Base-by-base conservation (phyloP, 2,797 vertebrate genomes). In the Staurois parvus region DNA sequence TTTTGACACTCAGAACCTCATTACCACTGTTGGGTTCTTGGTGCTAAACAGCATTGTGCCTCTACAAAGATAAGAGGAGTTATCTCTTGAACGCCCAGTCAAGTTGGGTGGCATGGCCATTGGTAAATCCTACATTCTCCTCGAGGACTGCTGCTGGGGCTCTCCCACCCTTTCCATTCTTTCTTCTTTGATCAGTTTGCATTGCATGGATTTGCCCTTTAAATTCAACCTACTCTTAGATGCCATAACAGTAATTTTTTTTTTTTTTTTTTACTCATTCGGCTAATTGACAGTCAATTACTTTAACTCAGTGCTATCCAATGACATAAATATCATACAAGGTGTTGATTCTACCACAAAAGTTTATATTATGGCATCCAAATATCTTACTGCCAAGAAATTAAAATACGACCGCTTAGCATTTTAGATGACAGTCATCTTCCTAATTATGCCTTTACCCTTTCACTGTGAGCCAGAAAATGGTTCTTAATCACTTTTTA, bases 381-480 rank as follows among this genome's bases (percentile, higher is more conserved):
- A 9, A 28, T 66, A 66, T 66, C 12, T 66, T 29, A 66, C 26
- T 29, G 30, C 67, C 56, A 79, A 56, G 45, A 29, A 48, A 79
- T 81, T 48, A 24, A 74, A 13, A 66, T 82, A 10, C 19, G 19
- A 48, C 52, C 70, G 30, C 74, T 82, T 81, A 72, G 68, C 48
- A 81, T 72, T 74, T 82, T 17, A 42, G 37, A 37, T 82, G 80
- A 70, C 80, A 73, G 56, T 28, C 80, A 5, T 67, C 70, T 15
- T 17, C 2, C 19, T 82, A 82, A 82, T 75, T 37, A 74, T 30
- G 37, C 70, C 64, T 45, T 74, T 82, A 67, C 34, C 72, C 80
- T 82, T 81, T 72, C 52, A 81, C 70, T 81, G 34, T 66, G 37
- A 74, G 59, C 34, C n/a, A 12, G 21, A 52, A 42, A 32, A 28